These are phyloP conservation scores for Climacteris rufus DNA, from an alignment of 2,113 vertebrate genomes.

Conservation along the genomic window DNA sequence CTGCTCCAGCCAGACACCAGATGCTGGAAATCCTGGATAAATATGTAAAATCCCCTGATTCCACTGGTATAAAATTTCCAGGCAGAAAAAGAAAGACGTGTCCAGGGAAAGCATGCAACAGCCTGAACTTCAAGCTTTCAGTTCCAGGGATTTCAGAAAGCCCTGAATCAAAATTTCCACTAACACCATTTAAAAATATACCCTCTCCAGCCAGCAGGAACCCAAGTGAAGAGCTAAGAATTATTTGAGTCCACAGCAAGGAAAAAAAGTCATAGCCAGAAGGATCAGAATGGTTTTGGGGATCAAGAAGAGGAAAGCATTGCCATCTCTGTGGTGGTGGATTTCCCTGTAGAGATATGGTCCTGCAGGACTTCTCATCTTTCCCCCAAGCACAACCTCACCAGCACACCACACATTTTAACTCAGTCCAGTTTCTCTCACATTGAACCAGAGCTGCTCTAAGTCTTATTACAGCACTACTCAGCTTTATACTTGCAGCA, in stretches of 20 bases:
- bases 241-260: not conserved
- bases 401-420: not conserved
- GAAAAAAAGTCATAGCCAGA: not conserved
- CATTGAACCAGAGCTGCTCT: not conserved
- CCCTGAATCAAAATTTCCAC: constrained; percentile 41
- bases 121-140: not conserved
- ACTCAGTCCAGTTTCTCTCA: not conserved
- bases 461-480: not conserved
- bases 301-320: not conserved
- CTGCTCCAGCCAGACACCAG: not conserved
- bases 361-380: not conserved
- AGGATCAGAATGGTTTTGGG: not conserved
- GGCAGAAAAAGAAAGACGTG: not conserved
- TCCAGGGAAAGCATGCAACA: not conserved
- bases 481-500: not conserved
- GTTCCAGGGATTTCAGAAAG: constrained; percentile 46
- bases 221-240: not conserved
- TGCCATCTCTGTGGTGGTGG: not conserved
- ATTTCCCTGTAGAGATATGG: not conserved
- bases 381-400: not conserved
- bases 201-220: not conserved
- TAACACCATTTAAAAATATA: not conserved
- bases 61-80: constrained; percentile 35
- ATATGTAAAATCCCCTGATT: constrained; percentile 15
- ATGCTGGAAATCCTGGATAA: constrained; percentile 33